phyloP scores from a whole-genome alignment of 2,888 invertebrate species.

The Tigriopus californicus region DNA sequence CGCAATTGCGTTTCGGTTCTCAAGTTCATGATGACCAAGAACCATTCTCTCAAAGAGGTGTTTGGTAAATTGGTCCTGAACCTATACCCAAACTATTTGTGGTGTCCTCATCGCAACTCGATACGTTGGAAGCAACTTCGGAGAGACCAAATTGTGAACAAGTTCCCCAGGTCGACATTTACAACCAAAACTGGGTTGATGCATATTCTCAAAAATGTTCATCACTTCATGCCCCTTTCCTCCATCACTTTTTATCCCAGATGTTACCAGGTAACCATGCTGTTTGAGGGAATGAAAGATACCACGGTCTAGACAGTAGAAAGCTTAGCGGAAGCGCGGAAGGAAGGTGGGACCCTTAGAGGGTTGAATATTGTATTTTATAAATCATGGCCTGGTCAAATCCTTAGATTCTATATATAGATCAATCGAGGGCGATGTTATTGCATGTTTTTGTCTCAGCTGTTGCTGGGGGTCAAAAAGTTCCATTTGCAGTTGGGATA shows the following conservation, averaged over 20 bases:
- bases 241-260: conserved; percentile 64
- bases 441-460: too few relatives aligned
- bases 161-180: conserved; percentile 67
- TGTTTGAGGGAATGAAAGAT: too few relatives aligned
- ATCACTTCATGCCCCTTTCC: conserved; percentile 65
- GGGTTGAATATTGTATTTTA: too few relatives aligned
- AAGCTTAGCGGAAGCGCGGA: too few relatives aligned
- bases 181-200: conserved; percentile 72
- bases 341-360: too few relatives aligned
- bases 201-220: conserved; percentile 53
- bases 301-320: too few relatives aligned
- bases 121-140: conserved; percentile 27
- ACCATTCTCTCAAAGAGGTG: background rate
- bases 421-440: too few relatives aligned
- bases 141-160: conserved; percentile 49
- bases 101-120: background rate
- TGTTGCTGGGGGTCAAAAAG: too few relatives aligned
- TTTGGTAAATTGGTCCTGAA: background rate
- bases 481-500: too few relatives aligned
- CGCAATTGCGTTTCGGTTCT: background rate
- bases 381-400: too few relatives aligned
- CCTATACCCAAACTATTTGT: background rate
- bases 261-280: conserved; percentile 54
- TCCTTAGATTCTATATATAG: too few relatives aligned
- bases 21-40: background rate